Base-by-base conservation (phyloP, 1,140 invertebrate species). In the Chionoecetes opilio region DNA sequence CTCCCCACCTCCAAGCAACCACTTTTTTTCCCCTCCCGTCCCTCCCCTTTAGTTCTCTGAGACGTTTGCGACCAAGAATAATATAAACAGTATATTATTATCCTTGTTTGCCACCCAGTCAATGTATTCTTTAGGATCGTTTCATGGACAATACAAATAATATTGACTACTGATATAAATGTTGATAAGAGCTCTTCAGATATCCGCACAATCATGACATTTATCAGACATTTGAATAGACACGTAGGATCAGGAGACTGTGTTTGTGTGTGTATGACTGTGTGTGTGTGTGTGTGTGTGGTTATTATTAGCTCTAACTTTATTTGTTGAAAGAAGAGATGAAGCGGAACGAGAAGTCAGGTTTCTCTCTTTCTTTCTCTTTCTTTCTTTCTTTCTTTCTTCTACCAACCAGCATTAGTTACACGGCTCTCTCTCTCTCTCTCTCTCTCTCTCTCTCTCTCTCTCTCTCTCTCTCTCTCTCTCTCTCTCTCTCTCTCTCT, bases 401-500 rank as follows among this genome's bases (percentile, higher is more conserved):
- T n/a, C n/a, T n/a, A n/a, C n/a, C n/a, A 2, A 31, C 31, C 31
- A n/a, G 5, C 86, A 31, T 34, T 14, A n/a, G 5, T 3, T 8
- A 3, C 32, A n/a, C 0, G 32, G 14, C 34, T n/a, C 87, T 11
- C 0, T 37, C 34, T 38, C 87, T 89, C 34, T 37, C 87, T 14
- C 87, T 37, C 88, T 90, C 88, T 35, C 88, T 29, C 35, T 46
- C 88, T 41, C 88, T 41, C 88, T 90, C 88, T 29, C 88, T 41
- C 88, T 90, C 88, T 46, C 88, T 29, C 17, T 85, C 82, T 85
- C 82, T 85, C 82, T 85, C 82, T 85, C 82, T 89, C 87, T 35
- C 37, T 41, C 32, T 89, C 3, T 34, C 5, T 89, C 8, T 89
- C 8, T 89, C 32, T 17, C 32, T 11, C 11, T n/a, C n/a, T n/a